phyloP scores from a whole-genome alignment of 2,888 invertebrate genomes.

The Xestia xanthographa region DNA sequence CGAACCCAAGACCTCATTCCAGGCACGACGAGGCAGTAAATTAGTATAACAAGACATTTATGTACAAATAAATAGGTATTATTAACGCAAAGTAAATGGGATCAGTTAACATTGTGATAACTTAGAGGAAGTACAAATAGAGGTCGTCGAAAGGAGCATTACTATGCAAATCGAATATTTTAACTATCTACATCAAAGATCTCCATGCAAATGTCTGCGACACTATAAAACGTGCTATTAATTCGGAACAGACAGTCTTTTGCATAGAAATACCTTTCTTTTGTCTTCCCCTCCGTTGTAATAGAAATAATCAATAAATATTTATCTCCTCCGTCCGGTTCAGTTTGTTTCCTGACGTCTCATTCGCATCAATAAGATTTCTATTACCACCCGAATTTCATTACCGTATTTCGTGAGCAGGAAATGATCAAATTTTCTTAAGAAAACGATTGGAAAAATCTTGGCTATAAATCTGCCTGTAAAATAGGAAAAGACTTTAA shows the following conservation, averaged over 20 bases:
- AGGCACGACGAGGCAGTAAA: neutral
- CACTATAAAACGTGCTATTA: constrained; percentile 63
- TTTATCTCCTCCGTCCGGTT: constrained; percentile 65
- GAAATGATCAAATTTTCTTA: constrained; percentile 62
- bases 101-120: constrained; percentile 30
- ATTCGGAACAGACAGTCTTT: constrained; percentile 59
- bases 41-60: neutral
- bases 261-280: constrained; percentile 67
- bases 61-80: constrained; percentile 1
- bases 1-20: no score
- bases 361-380: constrained; percentile 67
- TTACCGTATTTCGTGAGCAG: constrained; percentile 58
- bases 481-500: constrained; percentile 44
- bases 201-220: constrained; percentile 54
- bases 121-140: constrained; percentile 48
- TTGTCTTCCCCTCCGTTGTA: constrained; percentile 60
- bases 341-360: constrained; percentile 66
- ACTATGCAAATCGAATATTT: constrained; percentile 63
- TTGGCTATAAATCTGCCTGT: constrained; percentile 50
- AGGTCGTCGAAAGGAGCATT: constrained; percentile 38
- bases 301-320: constrained; percentile 71
- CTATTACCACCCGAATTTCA: constrained; percentile 67
- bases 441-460: constrained; percentile 47
- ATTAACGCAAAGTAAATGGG: constrained; percentile 23
- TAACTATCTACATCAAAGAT: constrained; percentile 61